Percentiles rank a stretch among this genome's conserved stretches.
Conservation (phyloP, 2,888 invertebrate species). For the Cecidostiba fungosa region DNA sequence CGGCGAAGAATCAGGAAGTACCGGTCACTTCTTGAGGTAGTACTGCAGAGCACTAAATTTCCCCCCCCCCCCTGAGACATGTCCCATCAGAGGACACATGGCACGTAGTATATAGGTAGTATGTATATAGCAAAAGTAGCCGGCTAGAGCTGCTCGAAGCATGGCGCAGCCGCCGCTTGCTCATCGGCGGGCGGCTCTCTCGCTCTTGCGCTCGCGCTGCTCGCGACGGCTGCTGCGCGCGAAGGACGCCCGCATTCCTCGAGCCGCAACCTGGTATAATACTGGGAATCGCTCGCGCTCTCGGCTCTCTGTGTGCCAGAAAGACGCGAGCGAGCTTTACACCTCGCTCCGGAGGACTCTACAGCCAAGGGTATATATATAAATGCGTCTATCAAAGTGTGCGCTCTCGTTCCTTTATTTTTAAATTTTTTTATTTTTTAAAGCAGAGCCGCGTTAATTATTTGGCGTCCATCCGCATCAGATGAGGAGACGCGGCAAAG, state of each 20-base stretch:
- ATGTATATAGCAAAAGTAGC: neutral
- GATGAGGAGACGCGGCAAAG: neutral
- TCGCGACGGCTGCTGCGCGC: constrained; percentile 66
- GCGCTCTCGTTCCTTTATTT: constrained; percentile 2
- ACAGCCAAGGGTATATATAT: neutral
- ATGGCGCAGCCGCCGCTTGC: neutral
- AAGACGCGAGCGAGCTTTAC: constrained; percentile 50
- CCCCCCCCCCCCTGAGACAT: no score
- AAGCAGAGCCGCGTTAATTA: neutral
- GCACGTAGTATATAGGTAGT: no score
- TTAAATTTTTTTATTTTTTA: constrained; percentile 7
- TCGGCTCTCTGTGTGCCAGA: constrained; percentile 63
- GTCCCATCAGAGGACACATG: no score
- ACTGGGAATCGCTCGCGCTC: constrained; percentile 77
- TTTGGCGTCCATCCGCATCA: no score
- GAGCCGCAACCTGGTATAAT: constrained; percentile 78
- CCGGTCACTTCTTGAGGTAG: neutral
- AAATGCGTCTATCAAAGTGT: neutral
- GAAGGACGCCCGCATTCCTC: constrained; percentile 81
- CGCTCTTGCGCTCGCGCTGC: constrained; percentile 23
- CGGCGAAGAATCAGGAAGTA: no score
- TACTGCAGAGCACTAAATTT: neutral
- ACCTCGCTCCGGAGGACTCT: constrained; percentile 39
- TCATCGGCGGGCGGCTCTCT: constrained; percentile 1
- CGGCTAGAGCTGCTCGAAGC: neutral